phyloP scores from a whole-genome alignment of 2,888 invertebrate genomes.

The Dugesia japonica region DNA sequence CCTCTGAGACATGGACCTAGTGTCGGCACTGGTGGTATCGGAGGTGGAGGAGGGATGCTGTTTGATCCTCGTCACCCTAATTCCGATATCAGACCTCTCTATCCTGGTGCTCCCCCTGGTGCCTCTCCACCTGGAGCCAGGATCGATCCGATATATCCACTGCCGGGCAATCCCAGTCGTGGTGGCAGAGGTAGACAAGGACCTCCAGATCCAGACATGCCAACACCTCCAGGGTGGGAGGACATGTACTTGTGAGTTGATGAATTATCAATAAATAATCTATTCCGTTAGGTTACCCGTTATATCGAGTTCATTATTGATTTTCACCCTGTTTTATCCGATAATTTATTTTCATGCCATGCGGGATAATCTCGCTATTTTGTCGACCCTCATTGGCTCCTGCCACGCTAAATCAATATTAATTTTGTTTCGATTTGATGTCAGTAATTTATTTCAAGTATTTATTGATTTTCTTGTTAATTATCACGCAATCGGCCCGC shows the following conservation, averaged over 20 bases:
- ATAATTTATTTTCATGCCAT: no score
- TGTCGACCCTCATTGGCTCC: no score
- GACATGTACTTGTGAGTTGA: slow-evolving; percentile 30
- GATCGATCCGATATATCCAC: slow-evolving; percentile 30
- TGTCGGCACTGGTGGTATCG: background rate
- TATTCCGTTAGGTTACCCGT: no score
- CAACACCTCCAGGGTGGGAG: background rate
- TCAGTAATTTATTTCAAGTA: no score
- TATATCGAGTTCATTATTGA: no score
- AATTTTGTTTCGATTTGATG: no score
- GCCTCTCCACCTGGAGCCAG: slow-evolving; percentile 34
- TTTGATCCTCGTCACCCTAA: slow-evolving; percentile 24
- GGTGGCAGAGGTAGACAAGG: background rate
- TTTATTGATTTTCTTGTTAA: no score
- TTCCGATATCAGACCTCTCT: background rate
- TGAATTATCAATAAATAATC: no score
- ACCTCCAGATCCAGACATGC: slow-evolving; percentile 21
- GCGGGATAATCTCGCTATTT: no score
- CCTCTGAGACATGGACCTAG: background rate
- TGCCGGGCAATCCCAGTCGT: background rate
- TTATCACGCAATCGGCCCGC: no score
- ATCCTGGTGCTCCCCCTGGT: slow-evolving; percentile 22
- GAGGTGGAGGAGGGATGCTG: slow-evolving; percentile 21
- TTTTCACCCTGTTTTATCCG: no score
- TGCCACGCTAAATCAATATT: no score